These are phyloP conservation scores for Parazoanthus darwini DNA, from an alignment of 92 coral and sea anemone species.

Conservation along the genomic window DNA sequence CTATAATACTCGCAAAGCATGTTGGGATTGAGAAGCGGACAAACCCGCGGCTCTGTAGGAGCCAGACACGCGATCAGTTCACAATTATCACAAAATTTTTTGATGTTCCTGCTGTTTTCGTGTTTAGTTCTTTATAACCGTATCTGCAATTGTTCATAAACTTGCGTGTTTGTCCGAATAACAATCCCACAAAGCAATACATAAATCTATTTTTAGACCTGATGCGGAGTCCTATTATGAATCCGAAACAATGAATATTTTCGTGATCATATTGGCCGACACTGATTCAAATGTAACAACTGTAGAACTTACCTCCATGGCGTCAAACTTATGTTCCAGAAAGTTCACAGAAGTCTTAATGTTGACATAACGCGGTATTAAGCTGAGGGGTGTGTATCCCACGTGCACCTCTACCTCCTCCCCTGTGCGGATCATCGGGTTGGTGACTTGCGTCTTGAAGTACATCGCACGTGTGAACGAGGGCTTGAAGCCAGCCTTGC, in stretches of 20 bases:
- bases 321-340: conserved; percentile 39
- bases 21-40: too few species aligned
- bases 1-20: too few species aligned
- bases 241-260: neutral
- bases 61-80: too few species aligned
- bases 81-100: too few species aligned
- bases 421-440: neutral
- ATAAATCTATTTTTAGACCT: too few species aligned
- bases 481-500: conserved; percentile 1
- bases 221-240: neutral
- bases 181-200: too few species aligned
- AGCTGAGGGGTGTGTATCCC: conserved; percentile 53
- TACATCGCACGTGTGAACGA: conserved; percentile 14
- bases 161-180: too few species aligned
- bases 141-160: too few species aligned
- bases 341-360: conserved; percentile 38
- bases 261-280: neutral
- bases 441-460: conserved; percentile 21
- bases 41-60: too few species aligned
- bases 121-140: too few species aligned
- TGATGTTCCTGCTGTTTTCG: too few species aligned
- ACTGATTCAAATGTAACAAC: neutral
- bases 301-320: conserved; percentile 52
- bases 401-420: conserved; percentile 30
- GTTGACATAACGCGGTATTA: conserved; percentile 53